phyloP scores from a whole-genome alignment of 2,797 vertebrate genomes.

The Hydrolagus colliei region DNA sequence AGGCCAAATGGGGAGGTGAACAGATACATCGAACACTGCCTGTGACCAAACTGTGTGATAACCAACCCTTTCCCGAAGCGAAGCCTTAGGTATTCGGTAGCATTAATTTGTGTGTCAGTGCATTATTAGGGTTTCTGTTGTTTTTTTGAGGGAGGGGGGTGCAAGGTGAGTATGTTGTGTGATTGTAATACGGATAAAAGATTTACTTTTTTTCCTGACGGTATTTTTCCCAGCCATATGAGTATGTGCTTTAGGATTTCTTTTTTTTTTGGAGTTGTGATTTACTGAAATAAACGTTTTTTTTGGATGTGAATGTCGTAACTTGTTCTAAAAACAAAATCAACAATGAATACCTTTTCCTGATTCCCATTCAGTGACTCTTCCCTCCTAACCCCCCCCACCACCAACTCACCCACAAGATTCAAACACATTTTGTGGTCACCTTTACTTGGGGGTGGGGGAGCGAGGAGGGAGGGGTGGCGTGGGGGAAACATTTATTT shows the following conservation, averaged over 20 bases:
- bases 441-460: too few relatives aligned
- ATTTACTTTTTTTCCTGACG: too few relatives aligned
- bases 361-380: too few relatives aligned
- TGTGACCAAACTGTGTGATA: slow-evolving; percentile 6
- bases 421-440: too few relatives aligned
- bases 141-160: not conserved
- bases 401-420: too few relatives aligned
- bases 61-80: not conserved
- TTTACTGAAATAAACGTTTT: slow-evolving; percentile 20
- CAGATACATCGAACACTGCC: not conserved
- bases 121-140: slow-evolving; percentile 2
- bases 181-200: not conserved
- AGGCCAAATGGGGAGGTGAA: slow-evolving; percentile 5
- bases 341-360: too few relatives aligned
- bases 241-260: slow-evolving; percentile 28
- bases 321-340: not conserved
- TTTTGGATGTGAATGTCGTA: not conserved
- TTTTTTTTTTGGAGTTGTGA: slow-evolving; percentile 8
- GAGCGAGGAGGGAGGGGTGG: too few relatives aligned
- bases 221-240: slow-evolving; percentile 26
- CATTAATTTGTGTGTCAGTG: slow-evolving; percentile 28
- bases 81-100: slow-evolving; percentile 20
- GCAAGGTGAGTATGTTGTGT: slow-evolving; percentile 17
- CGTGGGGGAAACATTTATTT: too few relatives aligned
- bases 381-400: too few relatives aligned